Evolutionary conservation across 2,797 vertebrate genomes (phyloP).

Genomic region (Saxicola maurus): DNA sequence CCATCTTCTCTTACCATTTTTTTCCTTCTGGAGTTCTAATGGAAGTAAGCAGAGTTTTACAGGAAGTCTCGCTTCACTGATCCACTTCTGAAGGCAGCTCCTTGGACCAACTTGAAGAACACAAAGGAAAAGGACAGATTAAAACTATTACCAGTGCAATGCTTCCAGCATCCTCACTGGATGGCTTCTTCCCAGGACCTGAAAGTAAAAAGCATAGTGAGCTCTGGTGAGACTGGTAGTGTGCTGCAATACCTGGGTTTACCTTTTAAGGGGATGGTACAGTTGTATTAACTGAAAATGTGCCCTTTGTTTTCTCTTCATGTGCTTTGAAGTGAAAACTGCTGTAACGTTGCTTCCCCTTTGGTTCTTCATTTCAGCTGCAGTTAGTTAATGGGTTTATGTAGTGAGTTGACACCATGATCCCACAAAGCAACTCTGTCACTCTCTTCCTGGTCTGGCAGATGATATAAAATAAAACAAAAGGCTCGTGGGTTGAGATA

Average conservation of each 20-base stretch:
- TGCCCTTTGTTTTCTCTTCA: neutral
- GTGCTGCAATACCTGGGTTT: neutral
- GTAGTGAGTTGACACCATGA: neutral
- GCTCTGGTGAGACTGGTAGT: neutral
- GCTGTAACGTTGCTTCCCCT: neutral
- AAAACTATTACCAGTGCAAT: neutral
- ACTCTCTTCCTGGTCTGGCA: neutral
- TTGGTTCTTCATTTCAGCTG: neutral
- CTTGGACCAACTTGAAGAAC: neutral
- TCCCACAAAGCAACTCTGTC: neutral
- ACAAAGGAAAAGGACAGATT: neutral
- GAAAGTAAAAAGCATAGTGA: neutral
- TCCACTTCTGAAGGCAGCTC: neutral
- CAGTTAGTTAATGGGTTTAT: neutral
- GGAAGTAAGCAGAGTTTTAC: neutral
- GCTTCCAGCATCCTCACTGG: neutral
- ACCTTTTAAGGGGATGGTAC: rapidly evolving
- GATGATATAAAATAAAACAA: neutral
- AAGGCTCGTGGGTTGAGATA: neutral
- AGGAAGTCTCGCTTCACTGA: constrained; percentile 16
- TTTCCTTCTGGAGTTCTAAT: neutral
- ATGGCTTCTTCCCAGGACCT: neutral
- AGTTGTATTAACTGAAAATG: neutral
- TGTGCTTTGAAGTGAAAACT: neutral
- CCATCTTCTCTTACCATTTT: neutral